phyloP scores from a whole-genome alignment of 2,797 vertebrate species.

The Coreius guichenoti region DNA sequence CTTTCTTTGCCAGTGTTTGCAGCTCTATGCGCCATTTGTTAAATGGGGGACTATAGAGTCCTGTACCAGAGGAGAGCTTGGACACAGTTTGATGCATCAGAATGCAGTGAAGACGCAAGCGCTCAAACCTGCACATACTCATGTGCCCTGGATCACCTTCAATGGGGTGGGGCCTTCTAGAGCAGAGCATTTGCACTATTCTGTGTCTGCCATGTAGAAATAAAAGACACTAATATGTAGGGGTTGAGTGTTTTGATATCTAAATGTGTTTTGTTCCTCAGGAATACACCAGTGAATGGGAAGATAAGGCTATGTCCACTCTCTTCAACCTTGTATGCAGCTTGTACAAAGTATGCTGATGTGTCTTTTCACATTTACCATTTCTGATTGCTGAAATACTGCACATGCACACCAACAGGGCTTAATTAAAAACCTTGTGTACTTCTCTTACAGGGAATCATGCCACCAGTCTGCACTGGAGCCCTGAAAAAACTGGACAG shows the following conservation, averaged over 20 bases:
- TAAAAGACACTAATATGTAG: not conserved
- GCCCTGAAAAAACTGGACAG: slow-evolving; percentile 67
- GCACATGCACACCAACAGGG: not conserved
- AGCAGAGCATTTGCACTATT: not conserved
- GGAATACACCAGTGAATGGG: slow-evolving; percentile 72
- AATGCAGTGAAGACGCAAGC: slow-evolving; percentile 80
- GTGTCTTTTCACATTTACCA: not conserved
- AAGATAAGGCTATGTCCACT: slow-evolving; percentile 68
- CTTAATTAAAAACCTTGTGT: slow-evolving; percentile 24
- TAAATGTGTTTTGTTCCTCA: slow-evolving; percentile 30
- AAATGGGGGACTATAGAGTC: slow-evolving; percentile 69
- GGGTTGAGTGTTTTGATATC: not conserved
- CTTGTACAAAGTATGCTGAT: slow-evolving; percentile 81
- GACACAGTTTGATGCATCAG: slow-evolving; percentile 81
- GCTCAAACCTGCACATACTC: slow-evolving; percentile 79
- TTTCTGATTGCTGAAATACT: slow-evolving; percentile 2
- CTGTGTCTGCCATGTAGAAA: not conserved
- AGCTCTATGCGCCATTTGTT: slow-evolving; percentile 74
- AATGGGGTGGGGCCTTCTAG: slow-evolving; percentile 79
- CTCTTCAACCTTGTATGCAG: slow-evolving; percentile 83
- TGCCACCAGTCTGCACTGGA: slow-evolving; percentile 79
- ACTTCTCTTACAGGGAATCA: slow-evolving; percentile 77
- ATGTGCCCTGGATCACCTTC: slow-evolving; percentile 89
- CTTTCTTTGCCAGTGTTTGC: slow-evolving; percentile 80
- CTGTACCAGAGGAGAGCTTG: slow-evolving; percentile 78